A percentile compares a stretch with the other conserved stretches of the same genome.
Evolutionary conservation across 1,140 invertebrate species (phyloP).

Genomic region (Mercenaria mercenaria): DNA sequence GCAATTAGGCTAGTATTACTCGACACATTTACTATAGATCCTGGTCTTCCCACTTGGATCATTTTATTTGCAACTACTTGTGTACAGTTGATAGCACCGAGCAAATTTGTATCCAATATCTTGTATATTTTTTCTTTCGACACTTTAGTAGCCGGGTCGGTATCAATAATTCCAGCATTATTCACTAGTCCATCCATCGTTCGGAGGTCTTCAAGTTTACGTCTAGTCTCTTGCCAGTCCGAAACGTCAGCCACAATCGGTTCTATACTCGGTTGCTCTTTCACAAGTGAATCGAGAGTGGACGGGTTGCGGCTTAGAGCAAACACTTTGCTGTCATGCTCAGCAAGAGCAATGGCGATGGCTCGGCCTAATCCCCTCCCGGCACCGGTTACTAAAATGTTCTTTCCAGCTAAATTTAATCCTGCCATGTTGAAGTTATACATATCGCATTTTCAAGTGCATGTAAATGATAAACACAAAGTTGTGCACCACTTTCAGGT

Average conservation of each 20-base stretch:
- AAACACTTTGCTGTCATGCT: background rate
- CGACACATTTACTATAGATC: conserved; percentile 95
- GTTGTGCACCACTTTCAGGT: no score
- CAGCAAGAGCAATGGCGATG: background rate
- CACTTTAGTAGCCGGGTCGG: conserved; percentile 88
- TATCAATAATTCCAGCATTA: conserved; percentile 90
- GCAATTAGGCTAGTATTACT: conserved; percentile 89
- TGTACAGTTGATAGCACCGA: conserved; percentile 93
- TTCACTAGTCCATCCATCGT: conserved; percentile 92
- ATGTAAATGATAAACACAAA: no score
- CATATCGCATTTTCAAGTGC: no score
- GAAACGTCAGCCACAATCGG: conserved; percentile 90
- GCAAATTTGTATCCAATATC: conserved; percentile 92
- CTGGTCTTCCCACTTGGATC: conserved; percentile 89
- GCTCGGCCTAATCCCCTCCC: background rate
- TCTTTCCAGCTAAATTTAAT: background rate
- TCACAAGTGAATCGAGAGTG: background rate
- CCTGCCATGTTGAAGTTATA: no score
- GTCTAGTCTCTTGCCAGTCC: conserved; percentile 66
- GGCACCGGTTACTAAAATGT: background rate
- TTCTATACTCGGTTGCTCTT: conserved; percentile 87
- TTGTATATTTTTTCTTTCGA: conserved; percentile 90
- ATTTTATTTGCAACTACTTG: conserved; percentile 89
- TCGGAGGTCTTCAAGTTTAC: conserved; percentile 87
- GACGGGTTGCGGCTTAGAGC: background rate